Base-by-base conservation (phyloP, 2,797 vertebrate species). In the Cichlasoma orientale region DNA sequence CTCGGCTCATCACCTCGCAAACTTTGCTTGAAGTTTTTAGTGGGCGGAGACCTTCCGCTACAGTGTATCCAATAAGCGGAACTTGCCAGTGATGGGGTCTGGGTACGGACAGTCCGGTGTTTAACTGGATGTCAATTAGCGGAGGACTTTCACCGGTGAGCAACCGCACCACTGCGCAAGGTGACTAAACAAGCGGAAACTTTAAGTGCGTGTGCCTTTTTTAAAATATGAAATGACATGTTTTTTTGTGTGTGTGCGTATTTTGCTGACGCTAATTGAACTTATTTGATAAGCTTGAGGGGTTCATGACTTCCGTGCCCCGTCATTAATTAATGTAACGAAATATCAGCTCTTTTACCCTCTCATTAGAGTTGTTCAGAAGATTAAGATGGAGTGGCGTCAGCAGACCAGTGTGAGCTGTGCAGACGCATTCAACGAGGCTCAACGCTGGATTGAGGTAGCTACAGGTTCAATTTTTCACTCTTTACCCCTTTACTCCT, bases 361-460 rank as follows among this genome's bases (percentile, higher is more conserved):
- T 50, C 70, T 29, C 31, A 47, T 75, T 52, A 71, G 56, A 77
- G 27, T 44, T 56, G 74, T 78, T 59, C 2, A 55, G 47, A 47
- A 21, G 61, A 74, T 55, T 76, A 56, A 68, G 88, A 97, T 97
- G 96, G 97, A 97, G 92, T 96, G 95, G 92, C 94, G 96, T 83
- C 96, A 96, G 87, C 96, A 96, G 84, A 91, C 90, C 3, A 96
- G 95, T 52, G 79, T 95, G 80, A 95, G 95, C 85, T 97, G 96
- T 83, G 95, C 86, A 27, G 82, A 92, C 5, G 97, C 97, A 0
- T 98, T 97, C 88, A 92, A 47, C 2, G 98, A 98, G 89, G 97
- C 97, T 19, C 97, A 88, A 66, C 94, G 97, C 71, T 98, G 98
- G 97, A 92, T 98, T 54, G 96, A 99, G 97, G 97, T 98, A 91